phyloP scores from a whole-genome alignment of 2,797 vertebrate species.

The Squalus acanthias region DNA sequence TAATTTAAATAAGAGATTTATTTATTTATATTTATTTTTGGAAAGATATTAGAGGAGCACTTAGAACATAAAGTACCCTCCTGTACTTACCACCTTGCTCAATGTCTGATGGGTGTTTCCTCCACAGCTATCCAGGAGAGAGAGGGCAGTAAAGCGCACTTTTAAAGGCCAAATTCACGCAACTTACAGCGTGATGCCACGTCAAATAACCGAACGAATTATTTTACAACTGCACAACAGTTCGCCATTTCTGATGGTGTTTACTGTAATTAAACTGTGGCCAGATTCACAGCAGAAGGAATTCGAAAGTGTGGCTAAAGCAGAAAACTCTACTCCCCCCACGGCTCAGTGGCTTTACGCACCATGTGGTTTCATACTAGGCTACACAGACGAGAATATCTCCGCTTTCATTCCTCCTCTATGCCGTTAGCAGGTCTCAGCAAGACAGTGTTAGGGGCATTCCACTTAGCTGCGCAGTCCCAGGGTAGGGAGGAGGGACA shows the following conservation, averaged over 20 bases:
- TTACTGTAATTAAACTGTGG: not conserved
- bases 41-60: not conserved
- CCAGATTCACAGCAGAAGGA: not conserved
- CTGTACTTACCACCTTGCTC: not conserved
- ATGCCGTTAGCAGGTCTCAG: not conserved
- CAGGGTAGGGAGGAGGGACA: too few species aligned
- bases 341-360: not conserved
- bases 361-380: not conserved
- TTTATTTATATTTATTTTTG: not conserved
- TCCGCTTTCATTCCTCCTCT: not conserved
- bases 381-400: not conserved
- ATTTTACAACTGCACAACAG: not conserved
- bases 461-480: not conserved
- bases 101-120: not conserved
- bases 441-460: not conserved
- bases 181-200: not conserved
- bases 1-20: not conserved
- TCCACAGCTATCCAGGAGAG: not conserved
- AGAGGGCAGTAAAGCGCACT: not conserved
- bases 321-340: not conserved
- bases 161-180: not conserved
- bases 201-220: not conserved
- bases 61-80: not conserved
- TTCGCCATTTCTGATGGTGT: not conserved
- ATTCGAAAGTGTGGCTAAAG: not conserved